Percentiles rank a stretch among this genome's conserved stretches.
Evolutionary conservation across 2,113 vertebrate species (phyloP).

Genomic region (Grammomys dolichurus): DNA sequence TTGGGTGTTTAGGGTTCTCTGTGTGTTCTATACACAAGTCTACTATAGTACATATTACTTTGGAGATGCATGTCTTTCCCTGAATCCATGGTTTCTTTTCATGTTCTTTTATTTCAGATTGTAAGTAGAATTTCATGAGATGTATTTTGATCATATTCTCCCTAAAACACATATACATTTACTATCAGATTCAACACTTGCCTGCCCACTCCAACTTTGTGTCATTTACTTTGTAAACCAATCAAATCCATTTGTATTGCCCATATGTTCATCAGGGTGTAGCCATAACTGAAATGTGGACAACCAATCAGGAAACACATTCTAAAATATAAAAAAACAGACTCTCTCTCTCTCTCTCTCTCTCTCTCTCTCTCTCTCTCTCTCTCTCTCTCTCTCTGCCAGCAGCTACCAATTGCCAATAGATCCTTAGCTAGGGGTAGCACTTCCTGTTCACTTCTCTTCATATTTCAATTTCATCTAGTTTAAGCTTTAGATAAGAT

Average conservation of each 20-base stretch:
- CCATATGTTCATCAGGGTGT: neutral
- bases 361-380: too few species aligned
- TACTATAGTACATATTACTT: neutral
- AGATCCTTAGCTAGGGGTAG: too few species aligned
- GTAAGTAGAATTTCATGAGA: neutral
- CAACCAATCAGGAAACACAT: neutral
- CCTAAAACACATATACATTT: neutral
- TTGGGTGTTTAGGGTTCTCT: neutral
- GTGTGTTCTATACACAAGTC: neutral
- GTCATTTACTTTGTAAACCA: neutral
- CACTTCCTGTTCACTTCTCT: too few species aligned
- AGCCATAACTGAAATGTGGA: neutral
- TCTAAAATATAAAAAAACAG: neutral
- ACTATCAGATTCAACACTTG: neutral
- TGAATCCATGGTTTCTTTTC: neutral
- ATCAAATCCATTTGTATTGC: neutral
- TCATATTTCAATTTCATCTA: neutral
- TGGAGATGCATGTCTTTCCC: neutral
- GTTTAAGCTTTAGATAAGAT: neutral
- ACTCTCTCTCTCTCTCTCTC: too few species aligned
- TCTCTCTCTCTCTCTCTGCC: too few species aligned
- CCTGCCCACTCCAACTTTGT: neutral
- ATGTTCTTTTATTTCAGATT: neutral
- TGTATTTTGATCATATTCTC: neutral
- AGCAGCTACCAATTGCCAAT: neutral